Evolutionary conservation across 2,797 vertebrate species (phyloP), one percentile per base, ranked within the genome.

Genomic region (Arnoldichthys spilopterus): DNA sequence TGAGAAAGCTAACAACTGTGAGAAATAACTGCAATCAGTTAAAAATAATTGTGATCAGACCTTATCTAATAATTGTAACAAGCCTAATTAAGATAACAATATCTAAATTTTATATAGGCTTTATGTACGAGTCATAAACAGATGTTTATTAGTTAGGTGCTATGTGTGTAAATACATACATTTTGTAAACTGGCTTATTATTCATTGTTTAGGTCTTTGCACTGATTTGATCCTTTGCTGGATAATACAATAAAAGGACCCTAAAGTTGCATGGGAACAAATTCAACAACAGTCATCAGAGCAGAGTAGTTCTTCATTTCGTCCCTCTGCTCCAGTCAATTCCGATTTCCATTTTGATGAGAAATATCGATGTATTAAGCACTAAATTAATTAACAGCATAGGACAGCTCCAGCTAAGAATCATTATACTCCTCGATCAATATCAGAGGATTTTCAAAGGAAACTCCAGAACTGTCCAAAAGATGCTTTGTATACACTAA

Each of bases 331-430:
- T n/a, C 53, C 59, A 68, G 66, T 86, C 73, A 34, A 82, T 83
- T 81, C 63, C 30, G 63, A 81, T 81, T 81, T 86, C 71, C 82
- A 84, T 85, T 83, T 79, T 83, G 74, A 86, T 84, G 45, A 77
- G 53, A 62, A 63, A 73, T 85, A 84, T 82, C 37, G 43, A 82
- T 68, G 58, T 54, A 80, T 78, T 53, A 77, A 77, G 77, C 54
- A 64, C 58, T 77, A 80, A 74, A 79, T 84, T 53, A 78, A 85
- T 76, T 73, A 80, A 66, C 49, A 20, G 72, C 12, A 8, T 0
- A 40, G 74, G 18, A n/a, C 6, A 47, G 37, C 7, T 22, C 49
- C 15, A 69, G 72, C 18, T 73, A 22, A 58, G 37, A 54, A 76
- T 58, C n/a, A 4, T 53, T 74, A 34, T 70, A 2, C 40, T 24